Conservation (phyloP, 2,113 vertebrate genomes). For the Chauna torquata region DNA sequence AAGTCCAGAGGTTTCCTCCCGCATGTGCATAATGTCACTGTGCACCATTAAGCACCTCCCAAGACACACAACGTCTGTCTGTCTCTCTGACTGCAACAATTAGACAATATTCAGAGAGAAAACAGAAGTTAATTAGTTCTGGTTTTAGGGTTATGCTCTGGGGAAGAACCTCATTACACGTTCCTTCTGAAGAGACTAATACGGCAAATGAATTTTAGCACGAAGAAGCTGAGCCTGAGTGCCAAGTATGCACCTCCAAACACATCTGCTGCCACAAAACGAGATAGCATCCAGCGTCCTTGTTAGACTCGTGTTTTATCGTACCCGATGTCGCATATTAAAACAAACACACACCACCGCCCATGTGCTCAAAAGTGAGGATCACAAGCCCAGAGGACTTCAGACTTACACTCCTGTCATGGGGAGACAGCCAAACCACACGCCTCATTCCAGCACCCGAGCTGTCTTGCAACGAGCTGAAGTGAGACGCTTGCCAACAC, state of each 20-base stretch:
- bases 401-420: neutral
- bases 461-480: too few relatives aligned
- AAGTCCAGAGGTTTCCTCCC: neutral
- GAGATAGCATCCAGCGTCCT: neutral
- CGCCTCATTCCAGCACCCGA: rapidly evolving
- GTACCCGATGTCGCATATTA: neutral
- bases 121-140: conserved; percentile 1
- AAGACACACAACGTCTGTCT: neutral
- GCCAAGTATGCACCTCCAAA: neutral
- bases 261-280: neutral
- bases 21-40: neutral
- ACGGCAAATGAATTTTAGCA: neutral
- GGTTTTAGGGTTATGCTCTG: neutral
- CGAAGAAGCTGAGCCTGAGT: neutral
- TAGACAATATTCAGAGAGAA: neutral
- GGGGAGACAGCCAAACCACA: neutral
- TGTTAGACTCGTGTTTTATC: neutral
- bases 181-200: neutral
- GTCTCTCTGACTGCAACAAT: neutral
- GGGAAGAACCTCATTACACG: neutral
- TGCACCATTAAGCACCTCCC: neutral
- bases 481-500: neutral
- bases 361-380: neutral
- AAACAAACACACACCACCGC: neutral
- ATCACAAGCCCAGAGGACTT: neutral